Evolutionary conservation across 2,797 vertebrate genomes (phyloP).

Genomic region (Hemibagrus guttatus): DNA sequence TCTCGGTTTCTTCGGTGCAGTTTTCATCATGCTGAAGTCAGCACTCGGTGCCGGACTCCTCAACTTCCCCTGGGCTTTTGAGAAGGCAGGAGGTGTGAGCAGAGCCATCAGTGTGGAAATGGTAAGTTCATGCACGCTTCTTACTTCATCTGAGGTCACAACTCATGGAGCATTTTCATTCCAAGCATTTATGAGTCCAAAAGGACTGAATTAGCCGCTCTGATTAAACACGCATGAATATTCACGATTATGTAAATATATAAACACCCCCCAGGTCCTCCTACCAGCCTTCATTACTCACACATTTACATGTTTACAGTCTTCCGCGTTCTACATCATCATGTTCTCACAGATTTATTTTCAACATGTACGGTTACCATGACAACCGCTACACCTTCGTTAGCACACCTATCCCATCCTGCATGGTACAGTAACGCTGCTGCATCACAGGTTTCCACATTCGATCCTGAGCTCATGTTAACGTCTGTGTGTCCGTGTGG

Average conservation of each 20-base stretch:
- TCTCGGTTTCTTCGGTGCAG: constrained; percentile 83
- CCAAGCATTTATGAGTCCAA: not conserved
- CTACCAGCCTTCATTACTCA: not conserved
- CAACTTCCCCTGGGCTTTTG: constrained; percentile 94
- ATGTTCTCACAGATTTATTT: not conserved
- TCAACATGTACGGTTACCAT: not conserved
- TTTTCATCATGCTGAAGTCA: constrained; percentile 93
- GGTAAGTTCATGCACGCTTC: constrained; percentile 72
- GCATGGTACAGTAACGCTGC: not conserved
- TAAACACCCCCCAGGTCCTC: not conserved
- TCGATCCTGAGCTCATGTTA: not conserved
- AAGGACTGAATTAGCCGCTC: not conserved
- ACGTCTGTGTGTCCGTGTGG: not conserved
- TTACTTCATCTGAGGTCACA: not conserved
- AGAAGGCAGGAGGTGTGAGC: constrained; percentile 83
- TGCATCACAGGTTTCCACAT: not conserved
- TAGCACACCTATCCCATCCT: not conserved
- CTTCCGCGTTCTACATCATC: not conserved
- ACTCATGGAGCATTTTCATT: not conserved
- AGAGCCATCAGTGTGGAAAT: constrained; percentile 84
- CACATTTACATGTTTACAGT: not conserved
- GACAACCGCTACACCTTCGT: not conserved
- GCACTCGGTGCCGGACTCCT: constrained; percentile 92
- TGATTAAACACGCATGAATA: not conserved
- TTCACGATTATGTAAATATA: not conserved